Conservation (phyloP, 2,113 vertebrate genomes). For the Anas platyrhynchos region DNA sequence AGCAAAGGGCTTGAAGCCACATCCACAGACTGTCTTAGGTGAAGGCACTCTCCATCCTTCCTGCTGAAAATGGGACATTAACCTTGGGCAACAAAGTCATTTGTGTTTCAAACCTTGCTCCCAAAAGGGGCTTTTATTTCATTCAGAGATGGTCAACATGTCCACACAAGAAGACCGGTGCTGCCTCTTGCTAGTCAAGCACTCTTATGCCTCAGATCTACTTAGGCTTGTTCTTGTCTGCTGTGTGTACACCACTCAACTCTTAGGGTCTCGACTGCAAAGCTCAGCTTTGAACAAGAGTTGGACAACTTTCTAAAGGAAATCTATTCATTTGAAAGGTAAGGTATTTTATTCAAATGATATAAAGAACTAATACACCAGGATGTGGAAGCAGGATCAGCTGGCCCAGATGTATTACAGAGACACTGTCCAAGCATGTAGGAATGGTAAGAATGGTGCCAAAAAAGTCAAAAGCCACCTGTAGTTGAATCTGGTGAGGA, state of each 20-base stretch:
- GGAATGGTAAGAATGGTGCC: neutral
- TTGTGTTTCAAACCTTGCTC: neutral
- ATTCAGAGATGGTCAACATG: neutral
- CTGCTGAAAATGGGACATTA: neutral
- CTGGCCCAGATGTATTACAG: fast-evolving
- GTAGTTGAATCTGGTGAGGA: neutral
- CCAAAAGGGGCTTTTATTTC: neutral
- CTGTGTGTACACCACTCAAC: neutral
- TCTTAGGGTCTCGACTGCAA: neutral
- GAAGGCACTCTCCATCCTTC: neutral
- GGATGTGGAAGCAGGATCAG: neutral
- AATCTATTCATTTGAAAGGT: neutral
- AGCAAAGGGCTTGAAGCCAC: neutral
- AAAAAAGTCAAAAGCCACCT: neutral
- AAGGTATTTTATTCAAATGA: neutral
- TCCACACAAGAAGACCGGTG: neutral
- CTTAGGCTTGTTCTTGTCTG: neutral
- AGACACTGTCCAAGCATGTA: neutral
- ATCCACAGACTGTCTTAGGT: neutral
- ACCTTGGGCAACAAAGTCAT: neutral
- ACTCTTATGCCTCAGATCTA: neutral
- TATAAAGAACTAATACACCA: neutral
- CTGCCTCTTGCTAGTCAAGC: neutral
- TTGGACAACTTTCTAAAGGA: neutral
- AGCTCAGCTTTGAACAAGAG: neutral